Conservation (phyloP, 2,113 vertebrate species). For the Apteryx mantelli region DNA sequence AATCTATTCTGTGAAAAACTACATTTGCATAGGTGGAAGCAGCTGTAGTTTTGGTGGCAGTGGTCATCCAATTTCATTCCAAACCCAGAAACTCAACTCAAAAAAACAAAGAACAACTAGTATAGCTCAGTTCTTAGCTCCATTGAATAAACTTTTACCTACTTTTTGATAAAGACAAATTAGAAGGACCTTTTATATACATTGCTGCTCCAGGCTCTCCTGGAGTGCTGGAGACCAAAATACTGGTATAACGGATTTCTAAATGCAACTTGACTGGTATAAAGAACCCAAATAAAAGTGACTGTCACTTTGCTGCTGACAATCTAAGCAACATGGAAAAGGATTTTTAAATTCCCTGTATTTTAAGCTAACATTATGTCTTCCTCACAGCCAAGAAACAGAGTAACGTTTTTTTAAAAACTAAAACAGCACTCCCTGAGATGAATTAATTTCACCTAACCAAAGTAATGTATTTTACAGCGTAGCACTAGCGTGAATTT, state of each 20-base stretch:
- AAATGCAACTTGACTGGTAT: not conserved
- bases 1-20: not conserved
- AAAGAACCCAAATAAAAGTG: not conserved
- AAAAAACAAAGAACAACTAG: not conserved
- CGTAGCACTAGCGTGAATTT: not conserved
- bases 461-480: not conserved
- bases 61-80: not conserved
- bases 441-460: not conserved
- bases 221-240: not conserved
- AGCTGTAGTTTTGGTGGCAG: constrained; percentile 14
- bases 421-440: not conserved
- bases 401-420: not conserved
- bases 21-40: constrained; percentile 38
- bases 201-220: not conserved
- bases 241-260: not conserved
- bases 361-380: not conserved
- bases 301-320: not conserved
- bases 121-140: not conserved
- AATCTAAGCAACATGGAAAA: not conserved
- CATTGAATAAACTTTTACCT: not conserved
- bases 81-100: not conserved
- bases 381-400: not conserved
- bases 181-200: not conserved
- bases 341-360: not conserved
- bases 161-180: not conserved